Evolutionary conservation across 2,797 vertebrate species (phyloP).

Genomic region (Sebastes itinus): DNA sequence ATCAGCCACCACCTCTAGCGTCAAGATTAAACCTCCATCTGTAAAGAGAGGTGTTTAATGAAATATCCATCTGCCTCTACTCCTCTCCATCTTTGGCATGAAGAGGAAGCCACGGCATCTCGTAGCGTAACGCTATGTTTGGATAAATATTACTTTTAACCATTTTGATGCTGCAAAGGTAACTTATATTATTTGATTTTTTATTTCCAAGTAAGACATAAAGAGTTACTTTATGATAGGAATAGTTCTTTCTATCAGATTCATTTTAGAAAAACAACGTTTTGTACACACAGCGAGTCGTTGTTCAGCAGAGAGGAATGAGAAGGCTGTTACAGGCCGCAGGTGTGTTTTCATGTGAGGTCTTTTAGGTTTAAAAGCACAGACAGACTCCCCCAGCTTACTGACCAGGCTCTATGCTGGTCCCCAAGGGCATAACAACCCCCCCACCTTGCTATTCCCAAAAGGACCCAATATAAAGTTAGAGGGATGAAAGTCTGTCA

Average conservation of each 20-base stretch:
- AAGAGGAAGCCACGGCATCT: constrained; percentile 32
- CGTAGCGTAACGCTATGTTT: constrained; percentile 38
- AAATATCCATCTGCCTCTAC: constrained; percentile 15
- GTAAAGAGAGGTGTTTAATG: neutral
- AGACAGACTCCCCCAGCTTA: constrained; percentile 43
- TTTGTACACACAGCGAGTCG: constrained; percentile 3
- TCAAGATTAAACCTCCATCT: constrained; percentile 19
- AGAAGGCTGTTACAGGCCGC: neutral
- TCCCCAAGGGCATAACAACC: constrained; percentile 16
- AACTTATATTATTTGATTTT: neutral
- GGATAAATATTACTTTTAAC: constrained; percentile 9
- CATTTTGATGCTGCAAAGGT: neutral
- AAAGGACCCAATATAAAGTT: constrained; percentile 60
- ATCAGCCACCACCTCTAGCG: constrained; percentile 1
- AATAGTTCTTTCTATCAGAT: neutral
- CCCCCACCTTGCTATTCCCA: constrained; percentile 11
- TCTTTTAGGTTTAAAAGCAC: constrained; percentile 43
- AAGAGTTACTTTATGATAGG: neutral
- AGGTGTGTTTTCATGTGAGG: constrained; percentile 49
- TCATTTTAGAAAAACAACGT: neutral
- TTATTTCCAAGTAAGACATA: neutral
- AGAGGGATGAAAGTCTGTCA: constrained; percentile 40
- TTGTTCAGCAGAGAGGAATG: constrained; percentile 4
- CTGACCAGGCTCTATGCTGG: constrained; percentile 39
- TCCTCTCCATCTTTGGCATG: constrained; percentile 17